Percentiles rank a stretch among this genome's conserved stretches.
Evolutionary conservation across 2,797 vertebrate species (phyloP).

Genomic region (Muraenolepis orangiensis): DNA sequence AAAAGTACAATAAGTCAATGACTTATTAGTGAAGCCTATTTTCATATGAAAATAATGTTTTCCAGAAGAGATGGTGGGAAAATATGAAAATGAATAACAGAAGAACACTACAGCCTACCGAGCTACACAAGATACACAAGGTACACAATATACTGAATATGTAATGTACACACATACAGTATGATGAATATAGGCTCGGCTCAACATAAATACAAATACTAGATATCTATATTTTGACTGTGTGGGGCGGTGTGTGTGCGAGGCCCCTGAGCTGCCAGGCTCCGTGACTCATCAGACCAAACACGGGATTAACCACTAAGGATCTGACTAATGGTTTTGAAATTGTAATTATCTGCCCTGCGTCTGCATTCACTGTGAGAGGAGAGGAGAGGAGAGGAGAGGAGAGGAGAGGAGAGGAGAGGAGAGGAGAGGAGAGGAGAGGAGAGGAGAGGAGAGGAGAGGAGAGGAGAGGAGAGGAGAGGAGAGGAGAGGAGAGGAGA

Average conservation of each 20-base stretch:
- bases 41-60: no score
- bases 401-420: background rate
- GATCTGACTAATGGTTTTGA: conserved; percentile 79
- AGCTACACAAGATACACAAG: background rate
- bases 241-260: conserved; percentile 37
- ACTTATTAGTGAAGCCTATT: no score
- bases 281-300: conserved; percentile 74
- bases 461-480: background rate
- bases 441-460: background rate
- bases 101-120: no score
- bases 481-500: background rate
- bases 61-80: background rate
- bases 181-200: background rate
- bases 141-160: background rate
- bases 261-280: conserved; percentile 51
- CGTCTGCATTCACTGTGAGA: conserved; percentile 16
- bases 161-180: background rate
- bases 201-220: background rate
- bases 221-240: conserved; percentile 15
- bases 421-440: background rate
- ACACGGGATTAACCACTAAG: conserved; percentile 75
- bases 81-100: background rate
- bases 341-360: conserved; percentile 72
- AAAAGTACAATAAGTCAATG: no score
- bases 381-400: background rate